Conservation (phyloP, 2,888 invertebrate species). For the Biston stratarius region DNA sequence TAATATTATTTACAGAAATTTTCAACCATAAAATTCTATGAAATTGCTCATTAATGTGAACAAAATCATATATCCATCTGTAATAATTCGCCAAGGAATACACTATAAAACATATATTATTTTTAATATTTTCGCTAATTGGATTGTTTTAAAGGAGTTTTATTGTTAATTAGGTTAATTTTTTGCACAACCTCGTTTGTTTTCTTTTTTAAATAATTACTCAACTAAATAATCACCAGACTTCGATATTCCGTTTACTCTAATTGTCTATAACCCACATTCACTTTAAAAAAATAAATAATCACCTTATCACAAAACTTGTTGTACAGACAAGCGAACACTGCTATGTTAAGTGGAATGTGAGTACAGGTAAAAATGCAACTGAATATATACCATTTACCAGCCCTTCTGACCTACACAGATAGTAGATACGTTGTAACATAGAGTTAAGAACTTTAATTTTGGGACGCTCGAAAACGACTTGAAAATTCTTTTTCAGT, state of each 20-base stretch:
- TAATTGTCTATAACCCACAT: background rate
- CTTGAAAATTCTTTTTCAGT: background rate
- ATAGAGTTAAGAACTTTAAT: conserved; percentile 13
- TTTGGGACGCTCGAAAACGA: background rate
- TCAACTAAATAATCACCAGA: background rate
- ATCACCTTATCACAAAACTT: conserved; percentile 8
- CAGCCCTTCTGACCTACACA: conserved; percentile 5
- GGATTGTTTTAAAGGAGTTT: no score
- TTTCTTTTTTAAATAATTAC: no score
- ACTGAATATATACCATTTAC: conserved; percentile 18
- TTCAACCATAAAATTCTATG: no score
- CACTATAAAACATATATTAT: no score
- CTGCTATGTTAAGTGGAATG: conserved; percentile 8
- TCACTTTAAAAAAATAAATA: background rate
- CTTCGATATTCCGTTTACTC: background rate
- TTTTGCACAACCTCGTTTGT: no score
- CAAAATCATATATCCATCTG: no score
- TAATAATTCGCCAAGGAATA: no score
- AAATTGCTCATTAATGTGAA: no score
- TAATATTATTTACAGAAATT: no score
- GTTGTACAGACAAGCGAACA: conserved; percentile 7
- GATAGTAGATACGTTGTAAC: background rate
- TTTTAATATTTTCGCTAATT: no score
- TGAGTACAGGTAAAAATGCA: conserved; percentile 11
- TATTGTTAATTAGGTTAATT: no score